A percentile compares a stretch with the other conserved stretches of the same genome.
Evolutionary conservation across 1,140 invertebrate species (phyloP).

Genomic region (Drosophila paulistorum): DNA sequence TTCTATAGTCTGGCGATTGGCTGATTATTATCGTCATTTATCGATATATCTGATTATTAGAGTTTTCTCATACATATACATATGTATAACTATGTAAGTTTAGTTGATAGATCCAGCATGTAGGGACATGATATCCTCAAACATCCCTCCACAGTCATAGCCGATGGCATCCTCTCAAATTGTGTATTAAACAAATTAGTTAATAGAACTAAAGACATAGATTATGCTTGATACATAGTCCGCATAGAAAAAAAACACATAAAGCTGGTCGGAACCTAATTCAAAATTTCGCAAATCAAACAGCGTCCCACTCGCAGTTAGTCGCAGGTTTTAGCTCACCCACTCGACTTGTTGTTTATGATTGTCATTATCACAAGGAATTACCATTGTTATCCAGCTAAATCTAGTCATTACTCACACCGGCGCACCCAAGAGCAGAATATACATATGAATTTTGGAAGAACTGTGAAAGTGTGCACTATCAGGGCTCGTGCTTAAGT

Average conservation of each 20-base stretch:
- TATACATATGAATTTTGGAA: conserved; percentile 8
- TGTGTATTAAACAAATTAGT: no score
- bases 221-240: neutral
- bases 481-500: conserved; percentile 24
- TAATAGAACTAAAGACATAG: neutral
- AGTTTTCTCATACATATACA: no score
- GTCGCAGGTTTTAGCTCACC: neutral
- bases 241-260: neutral
- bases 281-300: conserved; percentile 25
- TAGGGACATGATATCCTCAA: no score
- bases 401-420: conserved; percentile 76
- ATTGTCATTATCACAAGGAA: conserved; percentile 73
- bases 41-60: no score
- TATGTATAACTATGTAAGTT: no score
- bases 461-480: conserved; percentile 14
- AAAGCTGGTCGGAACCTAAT: neutral
- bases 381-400: conserved; percentile 76
- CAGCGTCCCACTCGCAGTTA: conserved; percentile 28
- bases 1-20: no score
- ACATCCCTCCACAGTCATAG: no score
- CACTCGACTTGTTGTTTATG: conserved; percentile 61
- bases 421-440: conserved; percentile 1
- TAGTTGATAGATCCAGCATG: no score
- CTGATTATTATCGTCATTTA: no score
- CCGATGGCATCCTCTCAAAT: no score